Conservation (phyloP, 2,797 vertebrate genomes). For the Podarcis lilfordi region DNA sequence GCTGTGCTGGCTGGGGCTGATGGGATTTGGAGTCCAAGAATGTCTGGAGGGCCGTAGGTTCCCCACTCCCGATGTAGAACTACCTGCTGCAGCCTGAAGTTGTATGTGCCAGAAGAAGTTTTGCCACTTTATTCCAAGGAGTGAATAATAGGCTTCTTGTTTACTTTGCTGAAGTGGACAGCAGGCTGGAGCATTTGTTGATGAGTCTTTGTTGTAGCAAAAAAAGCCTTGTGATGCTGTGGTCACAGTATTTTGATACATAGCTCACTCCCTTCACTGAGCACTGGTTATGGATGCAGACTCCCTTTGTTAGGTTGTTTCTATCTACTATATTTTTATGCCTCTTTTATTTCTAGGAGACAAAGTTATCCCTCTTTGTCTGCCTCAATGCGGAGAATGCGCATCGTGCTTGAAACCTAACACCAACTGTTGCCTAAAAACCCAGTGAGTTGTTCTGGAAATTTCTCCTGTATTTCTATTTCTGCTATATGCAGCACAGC, state of each 20-base stretch:
- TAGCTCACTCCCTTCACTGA: background rate
- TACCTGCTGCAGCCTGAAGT: background rate
- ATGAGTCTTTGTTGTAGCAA: background rate
- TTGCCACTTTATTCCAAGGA: background rate
- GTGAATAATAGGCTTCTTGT: background rate
- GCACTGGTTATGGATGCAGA: accelerated
- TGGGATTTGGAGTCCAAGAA: background rate
- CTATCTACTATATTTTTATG: background rate
- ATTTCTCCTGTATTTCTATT: background rate
- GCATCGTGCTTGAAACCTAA: conserved; percentile 69
- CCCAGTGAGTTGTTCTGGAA: conserved; percentile 63
- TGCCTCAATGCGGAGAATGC: conserved; percentile 75
- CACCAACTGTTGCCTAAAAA: conserved; percentile 72
- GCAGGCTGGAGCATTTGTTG: background rate
- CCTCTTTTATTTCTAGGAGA: conserved; percentile 70
- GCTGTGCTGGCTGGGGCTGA: background rate
- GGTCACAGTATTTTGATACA: background rate
- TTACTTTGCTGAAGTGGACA: background rate
- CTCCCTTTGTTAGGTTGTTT: background rate
- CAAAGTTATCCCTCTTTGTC: conserved; percentile 73
- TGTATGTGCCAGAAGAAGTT: background rate
- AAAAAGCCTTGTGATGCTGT: background rate
- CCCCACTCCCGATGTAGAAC: background rate
- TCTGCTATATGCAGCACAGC: accelerated
- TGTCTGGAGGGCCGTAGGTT: background rate